Conservation (phyloP, 2,113 vertebrate genomes). For the Xiphias gladius region DNA sequence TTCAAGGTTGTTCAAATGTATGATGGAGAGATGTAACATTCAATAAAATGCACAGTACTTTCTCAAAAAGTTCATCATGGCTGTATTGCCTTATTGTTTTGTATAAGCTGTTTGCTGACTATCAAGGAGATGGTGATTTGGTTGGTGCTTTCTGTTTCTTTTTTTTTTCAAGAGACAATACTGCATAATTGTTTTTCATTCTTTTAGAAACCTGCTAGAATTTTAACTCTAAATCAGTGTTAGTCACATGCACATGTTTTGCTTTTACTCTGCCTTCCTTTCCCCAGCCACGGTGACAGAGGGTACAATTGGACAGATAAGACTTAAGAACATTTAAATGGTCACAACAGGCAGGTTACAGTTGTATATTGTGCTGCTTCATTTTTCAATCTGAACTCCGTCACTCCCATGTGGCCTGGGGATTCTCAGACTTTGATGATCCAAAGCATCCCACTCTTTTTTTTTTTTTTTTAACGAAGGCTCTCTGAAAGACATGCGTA, state of each 20-base stretch:
- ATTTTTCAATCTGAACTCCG: neutral
- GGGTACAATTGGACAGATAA: neutral
- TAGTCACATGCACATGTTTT: neutral
- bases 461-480: neutral
- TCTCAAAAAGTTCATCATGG: constrained; percentile 65
- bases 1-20: constrained; percentile 76
- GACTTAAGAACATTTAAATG: neutral
- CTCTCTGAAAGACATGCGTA: neutral
- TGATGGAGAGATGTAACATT: constrained; percentile 71
- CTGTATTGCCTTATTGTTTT: constrained; percentile 40
- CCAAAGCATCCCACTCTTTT: neutral
- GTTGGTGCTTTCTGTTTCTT: neutral
- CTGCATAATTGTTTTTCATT: neutral
- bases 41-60: constrained; percentile 82
- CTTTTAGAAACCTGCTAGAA: neutral
- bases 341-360: neutral
- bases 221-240: neutral
- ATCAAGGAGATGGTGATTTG: neutral
- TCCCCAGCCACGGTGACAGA: neutral
- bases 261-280: neutral
- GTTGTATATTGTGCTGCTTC: no score
- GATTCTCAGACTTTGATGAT: neutral
- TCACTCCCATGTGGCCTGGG: neutral
- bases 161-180: neutral
- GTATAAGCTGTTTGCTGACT: neutral